Conservation (phyloP, 2,113 vertebrate species). For the Brachypteracias leptosomus region DNA sequence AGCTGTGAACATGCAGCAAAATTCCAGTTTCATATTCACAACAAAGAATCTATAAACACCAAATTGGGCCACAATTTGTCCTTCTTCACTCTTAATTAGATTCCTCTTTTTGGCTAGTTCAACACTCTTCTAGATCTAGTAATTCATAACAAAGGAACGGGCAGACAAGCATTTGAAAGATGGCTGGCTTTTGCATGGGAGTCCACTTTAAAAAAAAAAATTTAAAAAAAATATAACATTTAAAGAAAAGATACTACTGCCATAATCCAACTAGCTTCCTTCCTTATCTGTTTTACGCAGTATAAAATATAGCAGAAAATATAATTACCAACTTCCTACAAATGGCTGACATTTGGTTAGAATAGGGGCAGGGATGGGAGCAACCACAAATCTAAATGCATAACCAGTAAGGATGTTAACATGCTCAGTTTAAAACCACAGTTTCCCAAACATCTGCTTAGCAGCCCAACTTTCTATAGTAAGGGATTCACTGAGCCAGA, state of each 20-base stretch:
- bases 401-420: not conserved
- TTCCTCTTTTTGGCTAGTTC: not conserved
- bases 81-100: not conserved
- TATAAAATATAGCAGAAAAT: not conserved
- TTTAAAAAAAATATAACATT: not conserved
- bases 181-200: not conserved
- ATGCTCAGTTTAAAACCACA: not conserved
- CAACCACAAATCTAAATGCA: not conserved
- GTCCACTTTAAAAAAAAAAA: not conserved
- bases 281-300: not conserved
- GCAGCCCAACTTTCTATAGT: not conserved
- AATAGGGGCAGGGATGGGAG: not conserved
- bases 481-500: not conserved
- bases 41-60: not conserved
- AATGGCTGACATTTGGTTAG: not conserved
- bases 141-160: not conserved
- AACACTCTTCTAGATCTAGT: not conserved
- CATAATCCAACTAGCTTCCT: not conserved
- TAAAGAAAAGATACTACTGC: not conserved
- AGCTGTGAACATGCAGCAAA: not conserved
- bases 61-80: not conserved
- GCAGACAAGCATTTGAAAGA: not conserved
- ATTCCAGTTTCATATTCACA: not conserved
- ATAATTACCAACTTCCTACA: not conserved
- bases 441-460: not conserved